Conservation (phyloP, 2,797 vertebrate genomes). For the Chelon labrosus region DNA sequence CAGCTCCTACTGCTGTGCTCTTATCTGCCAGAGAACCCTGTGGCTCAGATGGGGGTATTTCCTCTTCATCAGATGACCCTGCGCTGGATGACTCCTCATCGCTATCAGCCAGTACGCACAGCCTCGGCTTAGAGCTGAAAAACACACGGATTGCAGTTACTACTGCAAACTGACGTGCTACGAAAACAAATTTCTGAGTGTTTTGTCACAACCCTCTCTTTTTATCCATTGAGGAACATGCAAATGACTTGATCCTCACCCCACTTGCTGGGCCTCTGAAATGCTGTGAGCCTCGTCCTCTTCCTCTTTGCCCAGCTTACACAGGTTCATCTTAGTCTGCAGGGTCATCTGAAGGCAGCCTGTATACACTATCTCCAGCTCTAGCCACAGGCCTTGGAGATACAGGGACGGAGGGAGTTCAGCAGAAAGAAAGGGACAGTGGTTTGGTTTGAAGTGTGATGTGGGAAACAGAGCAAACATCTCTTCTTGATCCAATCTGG, state of each 20-base stretch:
- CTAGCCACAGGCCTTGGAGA: constrained; percentile 89
- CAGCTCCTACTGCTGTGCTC: constrained; percentile 54
- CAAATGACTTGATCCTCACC: constrained; percentile 73
- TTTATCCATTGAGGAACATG: neutral
- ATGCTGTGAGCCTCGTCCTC: constrained; percentile 73
- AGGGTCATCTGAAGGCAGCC: constrained; percentile 91
- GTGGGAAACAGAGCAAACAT: neutral
- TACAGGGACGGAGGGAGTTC: neutral
- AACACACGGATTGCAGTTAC: constrained; percentile 27
- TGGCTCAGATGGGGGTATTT: constrained; percentile 71
- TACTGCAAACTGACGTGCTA: neutral
- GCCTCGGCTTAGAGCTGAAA: constrained; percentile 79
- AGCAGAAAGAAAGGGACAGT: neutral
- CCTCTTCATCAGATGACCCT: constrained; percentile 90
- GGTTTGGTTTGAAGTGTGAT: constrained; percentile 23
- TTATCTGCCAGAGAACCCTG: constrained; percentile 79
- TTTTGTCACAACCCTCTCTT: neutral
- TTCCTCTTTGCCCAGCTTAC: constrained; percentile 88
- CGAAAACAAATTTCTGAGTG: neutral
- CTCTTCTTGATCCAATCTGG: constrained; percentile 14
- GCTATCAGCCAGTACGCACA: constrained; percentile 87
- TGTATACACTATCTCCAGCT: constrained; percentile 89
- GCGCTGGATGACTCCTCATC: constrained; percentile 91
- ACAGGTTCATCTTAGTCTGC: constrained; percentile 93
- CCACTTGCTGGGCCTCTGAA: constrained; percentile 73